These are phyloP conservation scores for Hemibagrus wyckioides DNA, from an alignment of 2,113 vertebrate species.

Conservation along the genomic window DNA sequence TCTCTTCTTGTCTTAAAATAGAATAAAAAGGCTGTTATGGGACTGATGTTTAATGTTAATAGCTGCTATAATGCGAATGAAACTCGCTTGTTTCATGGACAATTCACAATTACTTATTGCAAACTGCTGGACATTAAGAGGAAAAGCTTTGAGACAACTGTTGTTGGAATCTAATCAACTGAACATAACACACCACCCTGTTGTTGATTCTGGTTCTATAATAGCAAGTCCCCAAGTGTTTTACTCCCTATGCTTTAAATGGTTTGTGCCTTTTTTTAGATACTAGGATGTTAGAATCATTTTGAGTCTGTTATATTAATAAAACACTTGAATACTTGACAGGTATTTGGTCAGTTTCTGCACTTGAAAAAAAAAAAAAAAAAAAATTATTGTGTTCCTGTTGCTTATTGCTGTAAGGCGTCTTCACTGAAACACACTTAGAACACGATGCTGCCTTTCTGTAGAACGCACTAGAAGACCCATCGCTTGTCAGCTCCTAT, in stretches of 20 bases:
- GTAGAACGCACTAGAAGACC: neutral
- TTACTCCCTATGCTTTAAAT: neutral
- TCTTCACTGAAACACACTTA: neutral
- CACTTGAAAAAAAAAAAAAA: neutral
- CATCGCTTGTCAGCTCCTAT: neutral
- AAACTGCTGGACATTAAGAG: neutral
- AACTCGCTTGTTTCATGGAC: neutral
- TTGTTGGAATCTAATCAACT: neutral
- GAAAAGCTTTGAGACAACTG: neutral
- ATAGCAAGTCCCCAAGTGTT: neutral
- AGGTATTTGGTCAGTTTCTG: neutral
- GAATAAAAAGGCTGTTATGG: too few species aligned
- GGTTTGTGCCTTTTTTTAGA: neutral
- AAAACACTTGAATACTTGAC: neutral
- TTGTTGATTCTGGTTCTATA: neutral
- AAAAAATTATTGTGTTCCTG: neutral
- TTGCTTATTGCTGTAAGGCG: neutral
- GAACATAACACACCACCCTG: neutral
- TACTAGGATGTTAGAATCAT: neutral
- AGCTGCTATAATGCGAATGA: neutral
- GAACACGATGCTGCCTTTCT: neutral
- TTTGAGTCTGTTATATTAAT: neutral
- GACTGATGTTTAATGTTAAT: neutral
- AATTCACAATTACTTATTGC: neutral
- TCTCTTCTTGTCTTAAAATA: too few species aligned